Conservation (phyloP, 2,888 invertebrate species). For the Leptinotarsa rubiginosa region DNA sequence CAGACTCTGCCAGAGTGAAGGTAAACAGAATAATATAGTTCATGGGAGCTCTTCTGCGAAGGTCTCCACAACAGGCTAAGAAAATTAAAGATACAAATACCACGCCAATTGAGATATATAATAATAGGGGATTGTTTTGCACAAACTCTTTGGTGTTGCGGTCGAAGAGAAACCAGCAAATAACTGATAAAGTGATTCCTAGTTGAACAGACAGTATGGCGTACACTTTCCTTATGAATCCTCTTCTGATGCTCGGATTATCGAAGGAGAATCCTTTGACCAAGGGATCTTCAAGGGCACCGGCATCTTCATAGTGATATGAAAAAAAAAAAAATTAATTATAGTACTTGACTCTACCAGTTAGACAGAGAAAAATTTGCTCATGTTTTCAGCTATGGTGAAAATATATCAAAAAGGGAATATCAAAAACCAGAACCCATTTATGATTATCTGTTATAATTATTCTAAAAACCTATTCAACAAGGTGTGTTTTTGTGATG, state of each 20-base stretch:
- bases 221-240: slow-evolving; percentile 86
- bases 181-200: slow-evolving; percentile 80
- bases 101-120: slow-evolving; percentile 64
- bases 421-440: no score
- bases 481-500: no score
- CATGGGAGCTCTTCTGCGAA: slow-evolving; percentile 85
- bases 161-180: slow-evolving; percentile 81
- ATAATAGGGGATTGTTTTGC: slow-evolving; percentile 69
- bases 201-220: slow-evolving; percentile 87
- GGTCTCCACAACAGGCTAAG: slow-evolving; percentile 87
- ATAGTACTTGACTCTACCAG: no score
- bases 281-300: slow-evolving; percentile 69
- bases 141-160: slow-evolving; percentile 72
- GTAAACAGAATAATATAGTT: slow-evolving; percentile 89
- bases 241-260: slow-evolving; percentile 77
- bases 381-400: no score
- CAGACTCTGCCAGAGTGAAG: slow-evolving; percentile 86
- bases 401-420: no score
- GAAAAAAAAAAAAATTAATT: neutral
- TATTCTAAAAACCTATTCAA: no score
- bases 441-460: no score
- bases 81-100: slow-evolving; percentile 80
- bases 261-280: slow-evolving; percentile 79
- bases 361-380: no score
- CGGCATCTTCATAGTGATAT: slow-evolving; percentile 50